phyloP scores from a whole-genome alignment of 1,140 invertebrate genomes.

The Pseudomyrmex cubaensis region DNA sequence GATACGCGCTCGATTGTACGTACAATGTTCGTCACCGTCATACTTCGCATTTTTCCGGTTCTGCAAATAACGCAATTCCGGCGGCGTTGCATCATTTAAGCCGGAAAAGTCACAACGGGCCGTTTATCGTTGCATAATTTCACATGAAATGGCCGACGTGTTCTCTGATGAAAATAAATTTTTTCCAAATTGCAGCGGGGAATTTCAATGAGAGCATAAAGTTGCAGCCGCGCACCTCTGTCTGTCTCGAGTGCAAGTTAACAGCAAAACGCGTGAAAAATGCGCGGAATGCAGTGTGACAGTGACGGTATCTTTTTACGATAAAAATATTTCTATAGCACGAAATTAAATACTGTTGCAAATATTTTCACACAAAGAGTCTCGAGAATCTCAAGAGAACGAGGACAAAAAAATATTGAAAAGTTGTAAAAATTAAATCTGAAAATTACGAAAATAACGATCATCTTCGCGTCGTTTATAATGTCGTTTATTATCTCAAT shows the following conservation, averaged over 20 bases:
- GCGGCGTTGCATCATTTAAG: constrained; percentile 32
- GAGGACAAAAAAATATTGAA: background rate
- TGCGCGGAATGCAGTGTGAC: constrained; percentile 20
- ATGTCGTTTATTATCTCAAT: too few species aligned
- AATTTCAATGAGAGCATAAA: constrained; percentile 59
- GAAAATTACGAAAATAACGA: constrained; percentile 15
- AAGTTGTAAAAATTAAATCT: background rate
- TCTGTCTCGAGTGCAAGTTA: background rate
- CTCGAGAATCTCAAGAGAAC: too few species aligned
- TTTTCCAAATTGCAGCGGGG: background rate
- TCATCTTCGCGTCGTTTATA: too few species aligned
- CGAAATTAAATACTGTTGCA: background rate
- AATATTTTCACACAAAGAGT: too few species aligned
- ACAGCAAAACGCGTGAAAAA: background rate
- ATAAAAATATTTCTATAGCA: background rate
- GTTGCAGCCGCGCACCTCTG: background rate
- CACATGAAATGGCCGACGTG: background rate
- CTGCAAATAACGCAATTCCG: constrained; percentile 29
- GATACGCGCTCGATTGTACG: background rate
- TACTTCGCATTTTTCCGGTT: background rate
- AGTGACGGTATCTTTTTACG: constrained; percentile 11
- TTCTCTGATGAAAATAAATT: constrained; percentile 50
- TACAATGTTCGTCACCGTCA: background rate
- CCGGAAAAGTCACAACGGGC: constrained; percentile 15
- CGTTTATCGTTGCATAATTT: constrained; percentile 10